These are phyloP conservation scores for Bergia sp. DNA, from an alignment of 92 coral and sea anemone genomes.

Conservation along the genomic window DNA sequence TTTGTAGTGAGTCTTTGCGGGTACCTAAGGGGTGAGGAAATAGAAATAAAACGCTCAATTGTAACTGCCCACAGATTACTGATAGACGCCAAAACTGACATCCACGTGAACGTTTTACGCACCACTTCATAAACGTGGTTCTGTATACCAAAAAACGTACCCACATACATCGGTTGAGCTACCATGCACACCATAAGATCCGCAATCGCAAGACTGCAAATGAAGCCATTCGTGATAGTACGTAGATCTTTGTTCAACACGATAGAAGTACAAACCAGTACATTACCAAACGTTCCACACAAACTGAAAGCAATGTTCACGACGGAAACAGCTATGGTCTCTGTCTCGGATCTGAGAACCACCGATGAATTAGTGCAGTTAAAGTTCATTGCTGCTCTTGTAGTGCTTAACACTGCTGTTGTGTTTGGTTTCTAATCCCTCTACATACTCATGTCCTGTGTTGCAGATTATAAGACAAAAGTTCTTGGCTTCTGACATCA, in stretches of 20 bases:
- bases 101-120: slow-evolving; percentile 78
- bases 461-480: not conserved
- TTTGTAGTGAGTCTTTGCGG: slow-evolving; percentile 63
- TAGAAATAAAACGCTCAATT: slow-evolving; percentile 85
- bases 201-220: slow-evolving; percentile 86
- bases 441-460: not conserved
- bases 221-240: slow-evolving; percentile 78
- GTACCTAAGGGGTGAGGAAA: slow-evolving; percentile 78
- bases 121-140: slow-evolving; percentile 41
- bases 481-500: slow-evolving; percentile 1
- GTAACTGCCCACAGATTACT: slow-evolving; percentile 89
- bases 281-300: slow-evolving; percentile 81
- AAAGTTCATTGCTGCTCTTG: slow-evolving; percentile 19
- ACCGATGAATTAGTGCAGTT: slow-evolving; percentile 29
- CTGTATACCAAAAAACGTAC: slow-evolving; percentile 60
- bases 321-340: slow-evolving; percentile 56
- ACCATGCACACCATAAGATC: slow-evolving; percentile 85
- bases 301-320: slow-evolving; percentile 82
- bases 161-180: slow-evolving; percentile 92
- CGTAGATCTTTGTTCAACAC: slow-evolving; percentile 68
- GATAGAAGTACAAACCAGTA: slow-evolving; percentile 71
- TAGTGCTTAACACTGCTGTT: not conserved
- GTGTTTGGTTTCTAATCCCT: not conserved
- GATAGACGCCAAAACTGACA: slow-evolving; percentile 89
- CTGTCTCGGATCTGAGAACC: slow-evolving; percentile 52